Conservation (phyloP, 2,113 vertebrate genomes). For the Glaucomys volans region DNA sequence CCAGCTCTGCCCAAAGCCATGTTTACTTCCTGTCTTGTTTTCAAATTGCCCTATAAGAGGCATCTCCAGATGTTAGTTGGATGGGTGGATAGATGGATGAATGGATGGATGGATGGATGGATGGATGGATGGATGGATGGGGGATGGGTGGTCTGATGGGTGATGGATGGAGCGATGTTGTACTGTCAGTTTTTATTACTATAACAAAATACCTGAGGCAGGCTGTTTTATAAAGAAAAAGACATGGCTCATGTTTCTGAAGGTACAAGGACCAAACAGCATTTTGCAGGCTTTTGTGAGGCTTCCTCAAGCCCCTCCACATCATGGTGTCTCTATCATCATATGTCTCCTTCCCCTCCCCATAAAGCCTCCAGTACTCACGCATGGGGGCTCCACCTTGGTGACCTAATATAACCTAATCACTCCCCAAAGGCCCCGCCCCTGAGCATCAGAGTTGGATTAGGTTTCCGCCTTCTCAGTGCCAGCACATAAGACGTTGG, state of each 20-base stretch:
- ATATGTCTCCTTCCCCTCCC: background rate
- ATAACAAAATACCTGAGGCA: background rate
- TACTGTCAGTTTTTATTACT: background rate
- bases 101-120: too few species aligned
- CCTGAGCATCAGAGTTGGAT: background rate
- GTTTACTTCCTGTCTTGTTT: background rate
- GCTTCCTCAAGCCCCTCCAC: too few species aligned
- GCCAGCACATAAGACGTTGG: background rate
- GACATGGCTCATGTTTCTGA: background rate
- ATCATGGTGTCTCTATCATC: background rate
- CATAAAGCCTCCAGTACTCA: background rate
- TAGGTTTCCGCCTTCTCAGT: background rate
- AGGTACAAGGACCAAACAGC: background rate
- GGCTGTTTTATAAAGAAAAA: background rate
- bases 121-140: background rate
- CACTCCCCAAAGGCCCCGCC: background rate
- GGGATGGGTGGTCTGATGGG: background rate
- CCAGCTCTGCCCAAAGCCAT: background rate
- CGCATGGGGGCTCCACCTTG: background rate
- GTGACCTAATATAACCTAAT: slow-evolving; percentile 9
- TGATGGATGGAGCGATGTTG: background rate
- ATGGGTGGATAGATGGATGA: background rate
- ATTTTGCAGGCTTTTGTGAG: background rate
- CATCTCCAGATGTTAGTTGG: background rate
- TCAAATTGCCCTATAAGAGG: background rate